These are phyloP conservation scores for Thripadectes ignobilis DNA, from an alignment of 2,797 vertebrate species.

Conservation along the genomic window DNA sequence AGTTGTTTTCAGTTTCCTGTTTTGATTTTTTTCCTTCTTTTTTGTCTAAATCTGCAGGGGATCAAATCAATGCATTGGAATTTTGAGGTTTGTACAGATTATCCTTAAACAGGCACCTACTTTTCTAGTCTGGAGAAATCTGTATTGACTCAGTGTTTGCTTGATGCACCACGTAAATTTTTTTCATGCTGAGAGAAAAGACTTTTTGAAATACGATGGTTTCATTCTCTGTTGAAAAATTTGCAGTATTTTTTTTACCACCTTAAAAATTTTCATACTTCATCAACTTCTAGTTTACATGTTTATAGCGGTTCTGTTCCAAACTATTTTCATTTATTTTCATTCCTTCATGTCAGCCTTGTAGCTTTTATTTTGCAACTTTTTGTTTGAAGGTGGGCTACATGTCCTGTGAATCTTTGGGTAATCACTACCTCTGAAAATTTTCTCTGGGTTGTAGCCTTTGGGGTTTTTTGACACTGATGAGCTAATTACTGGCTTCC, in stretches of 20 bases:
- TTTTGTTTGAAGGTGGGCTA: neutral
- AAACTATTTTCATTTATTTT: neutral
- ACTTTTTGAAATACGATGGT: neutral
- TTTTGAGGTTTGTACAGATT: neutral
- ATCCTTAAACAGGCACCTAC: neutral
- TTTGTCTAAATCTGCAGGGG: neutral
- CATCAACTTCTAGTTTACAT: neutral
- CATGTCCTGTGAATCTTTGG: neutral
- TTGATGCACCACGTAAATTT: neutral
- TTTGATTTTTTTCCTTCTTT: neutral
- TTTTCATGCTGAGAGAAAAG: neutral
- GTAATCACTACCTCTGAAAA: neutral
- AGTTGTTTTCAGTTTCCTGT: neutral
- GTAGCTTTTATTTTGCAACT: neutral
- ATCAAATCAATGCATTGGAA: neutral
- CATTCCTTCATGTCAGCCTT: neutral
- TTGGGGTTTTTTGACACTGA: neutral
- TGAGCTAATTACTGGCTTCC: neutral
- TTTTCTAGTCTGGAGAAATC: neutral
- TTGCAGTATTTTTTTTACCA: neutral
- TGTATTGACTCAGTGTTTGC: neutral
- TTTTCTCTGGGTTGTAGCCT: neutral
- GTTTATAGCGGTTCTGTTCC: neutral
- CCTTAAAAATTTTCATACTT: neutral
- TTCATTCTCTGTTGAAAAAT: neutral